Conservation (phyloP, 2,113 vertebrate species). For the Falco punctatus region DNA sequence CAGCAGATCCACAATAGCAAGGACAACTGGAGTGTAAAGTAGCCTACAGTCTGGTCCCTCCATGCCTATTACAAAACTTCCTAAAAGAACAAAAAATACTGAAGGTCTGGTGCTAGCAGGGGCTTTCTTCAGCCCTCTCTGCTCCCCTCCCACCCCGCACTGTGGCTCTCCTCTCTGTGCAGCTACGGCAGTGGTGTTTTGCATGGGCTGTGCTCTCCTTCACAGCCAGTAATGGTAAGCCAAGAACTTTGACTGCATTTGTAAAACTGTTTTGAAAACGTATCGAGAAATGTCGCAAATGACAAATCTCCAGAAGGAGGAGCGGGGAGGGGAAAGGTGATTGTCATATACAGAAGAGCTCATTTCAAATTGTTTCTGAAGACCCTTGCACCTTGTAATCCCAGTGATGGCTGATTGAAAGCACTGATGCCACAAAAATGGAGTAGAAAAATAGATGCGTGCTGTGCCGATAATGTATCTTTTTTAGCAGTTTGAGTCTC, state of each 20-base stretch:
- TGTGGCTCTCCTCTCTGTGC: background rate
- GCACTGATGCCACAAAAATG: conserved; percentile 55
- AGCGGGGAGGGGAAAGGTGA: background rate
- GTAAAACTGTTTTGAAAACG: background rate
- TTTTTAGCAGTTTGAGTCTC: conserved; percentile 47
- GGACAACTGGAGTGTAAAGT: background rate
- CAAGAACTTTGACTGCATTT: background rate
- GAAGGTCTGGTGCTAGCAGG: background rate
- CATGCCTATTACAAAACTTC: background rate
- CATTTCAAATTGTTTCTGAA: conserved; percentile 51
- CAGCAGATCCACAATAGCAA: background rate
- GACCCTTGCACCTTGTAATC: conserved; percentile 8
- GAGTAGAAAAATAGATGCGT: conserved; percentile 27
- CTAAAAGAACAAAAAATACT: background rate
- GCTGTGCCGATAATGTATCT: conserved; percentile 22
- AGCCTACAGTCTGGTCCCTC: background rate
- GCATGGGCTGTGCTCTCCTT: background rate
- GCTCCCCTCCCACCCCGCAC: background rate
- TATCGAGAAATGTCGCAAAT: conserved; percentile 21
- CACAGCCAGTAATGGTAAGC: background rate
- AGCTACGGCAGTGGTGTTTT: background rate
- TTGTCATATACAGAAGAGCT: background rate
- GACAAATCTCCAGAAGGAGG: conserved; percentile 28
- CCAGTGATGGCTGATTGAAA: conserved; percentile 56
- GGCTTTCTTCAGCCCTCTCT: background rate